Conservation (phyloP, 2,797 vertebrate genomes). For the Melanotaenia boesemani region DNA sequence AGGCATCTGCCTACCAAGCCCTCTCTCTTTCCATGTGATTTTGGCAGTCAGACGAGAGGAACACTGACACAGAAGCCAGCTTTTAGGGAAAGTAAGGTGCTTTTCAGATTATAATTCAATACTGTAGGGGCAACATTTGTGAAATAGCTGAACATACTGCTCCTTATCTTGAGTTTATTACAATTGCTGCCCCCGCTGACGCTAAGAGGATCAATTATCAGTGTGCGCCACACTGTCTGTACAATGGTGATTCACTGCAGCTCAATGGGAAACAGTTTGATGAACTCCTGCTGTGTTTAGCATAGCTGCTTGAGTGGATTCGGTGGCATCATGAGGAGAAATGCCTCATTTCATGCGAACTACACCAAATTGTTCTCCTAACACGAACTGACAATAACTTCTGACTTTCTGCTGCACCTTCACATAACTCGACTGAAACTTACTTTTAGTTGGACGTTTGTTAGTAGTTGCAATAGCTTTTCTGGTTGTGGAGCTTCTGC, state of each 20-base stretch:
- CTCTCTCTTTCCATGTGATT: conserved; percentile 70
- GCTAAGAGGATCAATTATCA: conserved; percentile 69
- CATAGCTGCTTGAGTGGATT: conserved; percentile 13
- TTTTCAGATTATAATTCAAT: conserved; percentile 51
- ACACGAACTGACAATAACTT: not conserved
- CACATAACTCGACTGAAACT: conserved; percentile 20
- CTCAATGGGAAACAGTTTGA: conserved; percentile 32
- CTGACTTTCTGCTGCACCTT: not conserved
- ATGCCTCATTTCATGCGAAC: conserved; percentile 3
- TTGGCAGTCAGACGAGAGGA: conserved; percentile 57
- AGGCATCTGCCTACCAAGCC: conserved; percentile 73
- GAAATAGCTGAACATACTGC: conserved; percentile 7
- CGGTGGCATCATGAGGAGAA: conserved; percentile 5
- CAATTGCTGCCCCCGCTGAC: conserved; percentile 26
- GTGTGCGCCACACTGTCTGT: conserved; percentile 53
- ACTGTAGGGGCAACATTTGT: conserved; percentile 37
- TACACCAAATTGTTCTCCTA: not conserved
- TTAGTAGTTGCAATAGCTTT: conserved; percentile 31
- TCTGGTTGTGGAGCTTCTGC: conserved; percentile 34
- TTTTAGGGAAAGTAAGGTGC: conserved; percentile 48
- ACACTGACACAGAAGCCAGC: conserved; percentile 55
- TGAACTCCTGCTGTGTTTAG: conserved; percentile 21
- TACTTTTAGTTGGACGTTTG: conserved; percentile 76
- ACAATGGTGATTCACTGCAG: conserved; percentile 30
- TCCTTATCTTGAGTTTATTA: conserved; percentile 41